Evolutionary conservation across 2,888 invertebrate genomes (phyloP), one percentile per base, ranked within the genome.

Genomic region (Anoplius nigerrimus): DNA sequence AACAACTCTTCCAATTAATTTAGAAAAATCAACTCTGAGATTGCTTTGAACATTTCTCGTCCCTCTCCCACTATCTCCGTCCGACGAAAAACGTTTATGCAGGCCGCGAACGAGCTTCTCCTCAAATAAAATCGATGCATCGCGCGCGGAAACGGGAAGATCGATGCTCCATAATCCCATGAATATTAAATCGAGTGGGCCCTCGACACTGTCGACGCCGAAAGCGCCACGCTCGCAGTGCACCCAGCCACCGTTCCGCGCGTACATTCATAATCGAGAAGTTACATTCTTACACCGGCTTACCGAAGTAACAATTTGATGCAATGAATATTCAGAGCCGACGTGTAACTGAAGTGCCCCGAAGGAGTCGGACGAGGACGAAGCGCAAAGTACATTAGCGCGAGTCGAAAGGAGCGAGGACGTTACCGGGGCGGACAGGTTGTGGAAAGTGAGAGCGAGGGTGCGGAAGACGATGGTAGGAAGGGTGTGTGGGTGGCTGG

Each of bases 271-370:
- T 48, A 48, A 48, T 48, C 48, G 16, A 48, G 48, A 48, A 48
- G 48, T 48, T 48, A 48, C 48, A 48, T 18, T 18, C 48, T 48
- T 48, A 48, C 48, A 18, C n/a, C 48, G 48, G 48, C 48, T 48
- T 66, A 65, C 56, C 46, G 46, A 67, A 63, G 24, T 75, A 74
- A 66, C 66, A 66, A 63, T 66, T 68, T 62, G 55, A 63, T 34
- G 52, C 63, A 63, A 66, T 69, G 71, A 74, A 74, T 62, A 74
- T 62, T 71, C 74, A 71, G 42, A 24, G 27, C 18, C 24, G 22
- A 2, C 52, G 21, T 11, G 21, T 4, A 22, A 45, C n/a, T n/a
- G 48, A 34, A 34, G 34, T 34, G 34, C 34, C 11, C 34, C 11
- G 34, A 34, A 11, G 6, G 24, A 24, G 24, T 2, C 34, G 34